Evolutionary conservation across 2,888 invertebrate species (phyloP).

Genomic region (Chrysotoxum bicinctum): DNA sequence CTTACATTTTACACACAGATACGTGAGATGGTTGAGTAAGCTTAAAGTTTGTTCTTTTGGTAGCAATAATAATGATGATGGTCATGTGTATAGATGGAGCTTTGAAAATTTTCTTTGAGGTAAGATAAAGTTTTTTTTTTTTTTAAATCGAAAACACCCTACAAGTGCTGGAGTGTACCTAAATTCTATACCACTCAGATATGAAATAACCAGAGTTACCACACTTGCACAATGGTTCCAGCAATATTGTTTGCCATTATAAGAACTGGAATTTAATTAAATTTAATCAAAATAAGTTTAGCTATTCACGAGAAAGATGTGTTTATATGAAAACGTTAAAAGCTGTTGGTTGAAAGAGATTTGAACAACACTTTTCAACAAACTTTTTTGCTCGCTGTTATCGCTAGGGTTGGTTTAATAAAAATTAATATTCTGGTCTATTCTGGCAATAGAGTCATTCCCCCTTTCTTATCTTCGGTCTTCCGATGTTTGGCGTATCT

Average conservation of each 20-base stretch:
- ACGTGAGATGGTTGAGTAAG: slow-evolving; percentile 52
- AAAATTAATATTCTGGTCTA: too few relatives aligned
- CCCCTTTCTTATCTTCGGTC: too few relatives aligned
- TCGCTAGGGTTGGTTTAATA: too few relatives aligned
- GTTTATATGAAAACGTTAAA: too few relatives aligned
- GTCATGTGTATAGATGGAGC: not conserved
- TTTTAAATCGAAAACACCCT: slow-evolving; percentile 25
- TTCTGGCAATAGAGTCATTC: too few relatives aligned
- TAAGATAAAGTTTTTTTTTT: slow-evolving; percentile 27
- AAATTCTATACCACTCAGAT: not conserved
- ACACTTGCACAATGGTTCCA: not conserved
- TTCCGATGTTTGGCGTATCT: too few relatives aligned
- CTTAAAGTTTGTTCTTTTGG: slow-evolving; percentile 10
- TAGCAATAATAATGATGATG: slow-evolving; percentile 24
- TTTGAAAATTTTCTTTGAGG: slow-evolving; percentile 15
- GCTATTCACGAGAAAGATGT: too few relatives aligned
- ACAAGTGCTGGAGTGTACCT: not conserved
- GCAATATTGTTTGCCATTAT: not conserved
- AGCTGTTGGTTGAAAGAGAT: too few relatives aligned
- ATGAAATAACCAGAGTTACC: not conserved
- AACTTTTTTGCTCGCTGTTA: too few relatives aligned
- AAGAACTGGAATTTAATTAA: too few relatives aligned
- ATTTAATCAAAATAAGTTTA: too few relatives aligned
- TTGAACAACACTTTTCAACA: too few relatives aligned
- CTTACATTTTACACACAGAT: not conserved